These are phyloP conservation scores for Vimba vimba DNA, from an alignment of 2,113 vertebrate genomes.

Conservation along the genomic window DNA sequence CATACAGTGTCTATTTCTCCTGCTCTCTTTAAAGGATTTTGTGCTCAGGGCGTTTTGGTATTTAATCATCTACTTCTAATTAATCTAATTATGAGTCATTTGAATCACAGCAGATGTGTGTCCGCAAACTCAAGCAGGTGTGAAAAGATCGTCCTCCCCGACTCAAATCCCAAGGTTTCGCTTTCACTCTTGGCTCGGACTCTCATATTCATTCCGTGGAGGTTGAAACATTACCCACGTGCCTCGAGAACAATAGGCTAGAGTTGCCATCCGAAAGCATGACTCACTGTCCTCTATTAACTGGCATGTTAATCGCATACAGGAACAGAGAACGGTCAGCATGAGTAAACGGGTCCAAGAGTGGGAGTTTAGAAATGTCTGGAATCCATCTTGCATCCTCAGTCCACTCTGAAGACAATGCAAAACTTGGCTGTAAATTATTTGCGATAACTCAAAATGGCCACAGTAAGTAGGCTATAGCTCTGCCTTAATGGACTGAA, in stretches of 20 bases:
- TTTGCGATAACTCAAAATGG: conserved; percentile 44
- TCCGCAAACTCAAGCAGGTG: background rate
- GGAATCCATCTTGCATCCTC: conserved; percentile 24
- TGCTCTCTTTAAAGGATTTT: background rate
- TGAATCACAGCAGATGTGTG: conserved; percentile 2
- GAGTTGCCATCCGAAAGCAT: background rate
- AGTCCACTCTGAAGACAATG: background rate
- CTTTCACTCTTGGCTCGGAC: conserved; percentile 38
- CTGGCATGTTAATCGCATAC: conserved; percentile 36
- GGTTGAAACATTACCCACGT: conserved; percentile 38
- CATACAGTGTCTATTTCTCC: background rate
- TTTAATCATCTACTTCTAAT: conserved; percentile 20
- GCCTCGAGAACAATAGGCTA: conserved; percentile 48
- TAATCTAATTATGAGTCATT: conserved; percentile 26
- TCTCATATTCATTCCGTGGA: background rate
- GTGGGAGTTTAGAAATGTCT: conserved; percentile 13
- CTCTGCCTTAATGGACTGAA: conserved; percentile 34
- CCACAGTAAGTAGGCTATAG: conserved; percentile 38
- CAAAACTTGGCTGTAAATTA: conserved; percentile 7
- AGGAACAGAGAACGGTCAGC: conserved; percentile 8
- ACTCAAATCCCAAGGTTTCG: conserved; percentile 35
- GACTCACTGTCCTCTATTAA: conserved; percentile 45
- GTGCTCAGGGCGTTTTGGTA: conserved; percentile 15
- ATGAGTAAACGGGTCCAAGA: conserved; percentile 24
- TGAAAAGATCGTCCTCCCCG: conserved; percentile 7